phyloP scores from a whole-genome alignment of 2,113 vertebrate genomes.

The Peromyscus leucopus region DNA sequence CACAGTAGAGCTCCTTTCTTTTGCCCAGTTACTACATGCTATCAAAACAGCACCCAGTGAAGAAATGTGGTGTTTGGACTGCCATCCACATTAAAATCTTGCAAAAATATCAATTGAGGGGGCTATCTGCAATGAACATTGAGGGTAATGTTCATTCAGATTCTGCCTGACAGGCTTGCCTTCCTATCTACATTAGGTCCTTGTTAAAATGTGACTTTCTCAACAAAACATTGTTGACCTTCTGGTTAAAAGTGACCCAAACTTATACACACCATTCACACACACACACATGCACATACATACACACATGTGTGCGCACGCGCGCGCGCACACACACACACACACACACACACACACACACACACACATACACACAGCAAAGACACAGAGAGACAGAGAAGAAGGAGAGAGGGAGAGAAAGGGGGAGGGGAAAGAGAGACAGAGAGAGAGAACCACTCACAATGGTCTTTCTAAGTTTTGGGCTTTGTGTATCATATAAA shows the following conservation, averaged over 20 bases:
- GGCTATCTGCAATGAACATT: neutral
- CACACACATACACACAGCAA: too few species aligned
- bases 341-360: too few species aligned
- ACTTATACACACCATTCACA: too few species aligned
- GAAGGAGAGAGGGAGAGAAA: neutral
- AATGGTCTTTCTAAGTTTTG: neutral
- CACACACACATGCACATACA: too few species aligned
- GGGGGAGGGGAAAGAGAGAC: too few species aligned
- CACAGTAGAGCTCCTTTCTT: neutral
- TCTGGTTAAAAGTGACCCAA: neutral
- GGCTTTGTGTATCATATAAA: neutral
- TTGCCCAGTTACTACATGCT: neutral
- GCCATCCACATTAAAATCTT: neutral
- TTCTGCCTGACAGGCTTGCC: neutral
- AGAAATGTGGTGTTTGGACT: neutral
- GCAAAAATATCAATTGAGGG: neutral
- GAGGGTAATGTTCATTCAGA: too few species aligned
- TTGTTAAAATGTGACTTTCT: slow-evolving; percentile 2
- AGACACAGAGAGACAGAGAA: too few species aligned
- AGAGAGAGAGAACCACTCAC: too few species aligned
- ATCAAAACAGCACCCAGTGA: neutral
- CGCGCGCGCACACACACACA: too few species aligned
- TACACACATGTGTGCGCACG: too few species aligned
- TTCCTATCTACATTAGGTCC: neutral
- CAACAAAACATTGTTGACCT: neutral